Evolutionary conservation across 2,888 invertebrate species (phyloP).

Genomic region (Drosophila birchii): DNA sequence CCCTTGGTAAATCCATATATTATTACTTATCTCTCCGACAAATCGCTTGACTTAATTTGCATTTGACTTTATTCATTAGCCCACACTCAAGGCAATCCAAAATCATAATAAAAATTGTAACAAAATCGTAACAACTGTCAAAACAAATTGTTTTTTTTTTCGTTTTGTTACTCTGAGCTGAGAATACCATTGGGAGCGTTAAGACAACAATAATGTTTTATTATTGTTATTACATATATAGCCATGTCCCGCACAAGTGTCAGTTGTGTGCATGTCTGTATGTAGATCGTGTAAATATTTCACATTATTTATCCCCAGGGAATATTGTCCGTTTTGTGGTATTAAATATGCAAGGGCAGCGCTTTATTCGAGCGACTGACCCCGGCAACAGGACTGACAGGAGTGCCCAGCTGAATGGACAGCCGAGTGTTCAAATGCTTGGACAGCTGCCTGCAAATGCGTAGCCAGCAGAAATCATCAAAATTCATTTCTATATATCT

Average conservation of each 20-base stretch:
- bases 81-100: not conserved
- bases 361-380: conserved; percentile 59
- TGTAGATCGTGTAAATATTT: conserved; percentile 64
- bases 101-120: conserved; percentile 38
- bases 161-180: conserved; percentile 3
- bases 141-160: conserved; percentile 43
- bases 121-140: conserved; percentile 52
- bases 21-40: not conserved
- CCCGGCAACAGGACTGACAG: conserved; percentile 57
- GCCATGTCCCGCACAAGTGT: conserved; percentile 29
- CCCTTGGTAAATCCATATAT: too few relatives aligned
- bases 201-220: conserved; percentile 46
- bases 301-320: conserved; percentile 72
- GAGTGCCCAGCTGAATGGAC: conserved; percentile 29
- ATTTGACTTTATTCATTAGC: conserved; percentile 27
- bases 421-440: conserved; percentile 62
- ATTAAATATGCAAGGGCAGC: conserved; percentile 76
- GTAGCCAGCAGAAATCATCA: conserved; percentile 59
- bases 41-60: not conserved
- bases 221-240: conserved; percentile 50
- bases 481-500: conserved; percentile 23
- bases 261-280: conserved; percentile 37
- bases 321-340: conserved; percentile 43
- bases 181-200: conserved; percentile 33
- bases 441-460: conserved; percentile 76